These are phyloP conservation scores for Sciurus niger DNA, from an alignment of 2,113 vertebrate genomes.

Conservation along the genomic window DNA sequence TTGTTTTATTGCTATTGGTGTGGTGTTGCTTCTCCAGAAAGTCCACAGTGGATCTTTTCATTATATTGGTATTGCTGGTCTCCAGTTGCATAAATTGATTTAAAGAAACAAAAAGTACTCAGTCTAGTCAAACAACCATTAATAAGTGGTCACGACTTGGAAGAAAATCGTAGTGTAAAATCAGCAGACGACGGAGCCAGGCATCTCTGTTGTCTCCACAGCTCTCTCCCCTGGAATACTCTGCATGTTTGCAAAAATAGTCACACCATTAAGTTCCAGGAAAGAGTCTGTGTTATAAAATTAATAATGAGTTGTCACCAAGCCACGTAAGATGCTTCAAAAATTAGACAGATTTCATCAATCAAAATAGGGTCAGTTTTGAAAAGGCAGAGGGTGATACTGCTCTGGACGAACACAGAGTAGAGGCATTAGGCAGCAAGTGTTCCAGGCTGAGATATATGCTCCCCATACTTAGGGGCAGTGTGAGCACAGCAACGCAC, in stretches of 20 bases:
- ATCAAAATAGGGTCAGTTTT: not conserved
- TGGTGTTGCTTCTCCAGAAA: not conserved
- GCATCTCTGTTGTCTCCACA: rapidly evolving
- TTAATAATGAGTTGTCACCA: not conserved
- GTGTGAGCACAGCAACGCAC: not conserved
- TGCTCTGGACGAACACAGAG: too few relatives aligned
- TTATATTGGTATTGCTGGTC: slow-evolving; percentile 7
- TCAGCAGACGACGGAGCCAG: not conserved
- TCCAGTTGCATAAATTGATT: slow-evolving; percentile 11
- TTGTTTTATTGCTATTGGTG: not conserved
- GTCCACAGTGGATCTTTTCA: not conserved
- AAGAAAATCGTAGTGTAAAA: slow-evolving; percentile 41
- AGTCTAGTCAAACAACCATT: not conserved
- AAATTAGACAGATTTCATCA: not conserved
- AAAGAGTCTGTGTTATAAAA: slow-evolving; percentile 2
- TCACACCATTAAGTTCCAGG: not conserved
- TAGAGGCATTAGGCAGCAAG: too few relatives aligned
- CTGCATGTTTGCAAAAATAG: slow-evolving; percentile 3
- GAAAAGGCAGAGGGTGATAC: not conserved
- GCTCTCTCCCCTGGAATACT: slow-evolving; percentile 4
- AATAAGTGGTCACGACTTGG: not conserved
- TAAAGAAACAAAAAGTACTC: slow-evolving; percentile 10
- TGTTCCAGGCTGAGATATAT: not conserved
- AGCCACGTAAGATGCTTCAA: not conserved
- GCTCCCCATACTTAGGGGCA: too few relatives aligned